Conservation (phyloP, 2,113 vertebrate species). For the Phrynocephalus versicolor region DNA sequence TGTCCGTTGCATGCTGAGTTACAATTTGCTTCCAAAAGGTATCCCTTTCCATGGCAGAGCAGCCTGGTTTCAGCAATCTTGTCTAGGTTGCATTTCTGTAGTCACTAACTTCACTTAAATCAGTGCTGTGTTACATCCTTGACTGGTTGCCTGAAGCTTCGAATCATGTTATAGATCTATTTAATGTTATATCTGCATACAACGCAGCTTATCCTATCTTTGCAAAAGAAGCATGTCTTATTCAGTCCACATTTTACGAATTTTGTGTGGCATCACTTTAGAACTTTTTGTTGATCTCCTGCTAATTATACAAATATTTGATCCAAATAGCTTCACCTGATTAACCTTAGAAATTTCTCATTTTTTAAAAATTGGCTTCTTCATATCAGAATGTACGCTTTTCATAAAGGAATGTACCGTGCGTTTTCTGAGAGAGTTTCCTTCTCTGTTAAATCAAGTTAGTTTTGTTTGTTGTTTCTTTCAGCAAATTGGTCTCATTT, state of each 20-base stretch:
- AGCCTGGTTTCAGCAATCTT: no score
- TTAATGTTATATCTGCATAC: not conserved
- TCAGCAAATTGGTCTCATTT: not conserved
- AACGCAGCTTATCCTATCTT: not conserved
- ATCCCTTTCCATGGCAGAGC: no score
- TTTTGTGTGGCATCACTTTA: not conserved
- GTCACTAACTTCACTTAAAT: not conserved
- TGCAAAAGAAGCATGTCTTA: not conserved
- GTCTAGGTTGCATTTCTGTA: no score
- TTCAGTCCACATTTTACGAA: not conserved
- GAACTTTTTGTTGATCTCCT: not conserved
- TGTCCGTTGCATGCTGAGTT: no score
- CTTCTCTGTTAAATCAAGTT: not conserved
- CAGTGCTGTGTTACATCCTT: not conserved
- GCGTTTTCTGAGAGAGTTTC: not conserved
- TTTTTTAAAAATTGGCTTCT: no score
- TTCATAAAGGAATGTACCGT: not conserved
- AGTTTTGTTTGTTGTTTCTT: not conserved
- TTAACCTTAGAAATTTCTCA: not conserved
- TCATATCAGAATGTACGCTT: accelerated
- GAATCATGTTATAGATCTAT: not conserved
- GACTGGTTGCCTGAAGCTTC: not conserved
- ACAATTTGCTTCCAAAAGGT: no score
- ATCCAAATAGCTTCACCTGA: not conserved
- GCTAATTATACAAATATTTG: not conserved